Percentiles rank a stretch among this genome's conserved stretches.
These are phyloP conservation scores for Microdon myrmicae DNA, from an alignment of 2,888 invertebrate genomes.

Conservation along the genomic window DNA sequence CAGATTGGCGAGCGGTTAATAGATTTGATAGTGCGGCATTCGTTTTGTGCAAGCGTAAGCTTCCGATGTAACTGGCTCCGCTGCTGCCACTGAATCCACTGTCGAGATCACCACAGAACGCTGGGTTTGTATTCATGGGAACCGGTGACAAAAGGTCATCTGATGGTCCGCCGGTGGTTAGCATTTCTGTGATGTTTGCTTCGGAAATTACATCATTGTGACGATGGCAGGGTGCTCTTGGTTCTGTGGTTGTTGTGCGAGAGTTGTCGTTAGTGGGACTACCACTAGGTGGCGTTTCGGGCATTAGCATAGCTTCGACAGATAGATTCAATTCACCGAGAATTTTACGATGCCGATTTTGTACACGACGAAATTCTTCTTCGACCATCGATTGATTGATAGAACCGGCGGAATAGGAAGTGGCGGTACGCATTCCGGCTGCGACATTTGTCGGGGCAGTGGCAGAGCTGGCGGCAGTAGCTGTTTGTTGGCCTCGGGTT, in stretches of 20 bases:
- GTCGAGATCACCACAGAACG: constrained; percentile 72
- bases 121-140: constrained; percentile 61
- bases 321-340: constrained; percentile 87
- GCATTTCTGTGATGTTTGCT: constrained; percentile 74
- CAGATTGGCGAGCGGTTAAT: constrained; percentile 58
- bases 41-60: constrained; percentile 69
- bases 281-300: constrained; percentile 71
- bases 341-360: constrained; percentile 83
- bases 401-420: constrained; percentile 73
- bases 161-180: constrained; percentile 68
- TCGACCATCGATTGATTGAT: constrained; percentile 79
- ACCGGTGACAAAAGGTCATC: constrained; percentile 69
- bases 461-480: constrained; percentile 8
- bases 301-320: constrained; percentile 92
- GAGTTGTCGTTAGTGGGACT: constrained; percentile 67
- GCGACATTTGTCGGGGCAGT: constrained; percentile 2
- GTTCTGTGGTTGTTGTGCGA: constrained; percentile 6
- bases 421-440: constrained; percentile 54
- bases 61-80: constrained; percentile 82
- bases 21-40: constrained; percentile 60
- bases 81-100: constrained; percentile 87
- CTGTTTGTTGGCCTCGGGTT: constrained; percentile 35
- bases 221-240: constrained; percentile 64
- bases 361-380: constrained; percentile 85
- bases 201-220: constrained; percentile 71